phyloP scores from a whole-genome alignment of 2,113 vertebrate species.

The Corythornis cristatus region DNA sequence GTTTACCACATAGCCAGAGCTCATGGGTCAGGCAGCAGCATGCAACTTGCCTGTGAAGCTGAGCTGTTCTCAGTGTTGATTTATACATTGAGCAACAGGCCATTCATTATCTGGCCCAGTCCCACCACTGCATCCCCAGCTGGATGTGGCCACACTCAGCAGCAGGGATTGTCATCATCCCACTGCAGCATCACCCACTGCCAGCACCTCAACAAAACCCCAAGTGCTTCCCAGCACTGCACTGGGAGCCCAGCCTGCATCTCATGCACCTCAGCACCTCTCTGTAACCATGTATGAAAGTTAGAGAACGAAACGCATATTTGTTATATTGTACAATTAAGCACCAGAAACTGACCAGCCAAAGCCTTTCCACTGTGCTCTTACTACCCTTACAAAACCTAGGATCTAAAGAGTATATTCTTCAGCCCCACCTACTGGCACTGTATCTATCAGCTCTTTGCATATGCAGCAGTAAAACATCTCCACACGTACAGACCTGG shows the following conservation, averaged over 20 bases:
- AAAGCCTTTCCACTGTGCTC: not conserved
- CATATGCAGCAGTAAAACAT: not conserved
- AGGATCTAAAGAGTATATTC: not conserved
- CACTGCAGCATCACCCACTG: not conserved
- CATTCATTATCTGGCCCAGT: not conserved
- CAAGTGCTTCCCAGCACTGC: too few species aligned
- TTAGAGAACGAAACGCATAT: not conserved
- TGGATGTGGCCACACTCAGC: not conserved
- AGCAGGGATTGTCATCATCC: not conserved
- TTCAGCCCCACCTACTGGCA: slow-evolving; percentile 46
- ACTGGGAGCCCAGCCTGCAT: not conserved
- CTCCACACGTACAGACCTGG: not conserved
- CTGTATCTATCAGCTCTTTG: not conserved
- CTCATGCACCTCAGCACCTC: not conserved
- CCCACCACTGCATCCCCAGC: too few species aligned
- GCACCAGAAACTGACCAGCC: not conserved
- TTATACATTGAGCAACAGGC: not conserved
- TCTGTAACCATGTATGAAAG: not conserved
- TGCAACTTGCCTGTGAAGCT: not conserved
- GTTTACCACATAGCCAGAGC: not conserved
- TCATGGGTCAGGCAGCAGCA: not conserved
- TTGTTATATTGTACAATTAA: not conserved
- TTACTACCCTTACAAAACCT: not conserved
- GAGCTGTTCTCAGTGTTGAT: not conserved
- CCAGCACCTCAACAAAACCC: not conserved